Evolutionary conservation across 2,888 invertebrate species (phyloP).

Genomic region (Nephrocerus scutellatus): DNA sequence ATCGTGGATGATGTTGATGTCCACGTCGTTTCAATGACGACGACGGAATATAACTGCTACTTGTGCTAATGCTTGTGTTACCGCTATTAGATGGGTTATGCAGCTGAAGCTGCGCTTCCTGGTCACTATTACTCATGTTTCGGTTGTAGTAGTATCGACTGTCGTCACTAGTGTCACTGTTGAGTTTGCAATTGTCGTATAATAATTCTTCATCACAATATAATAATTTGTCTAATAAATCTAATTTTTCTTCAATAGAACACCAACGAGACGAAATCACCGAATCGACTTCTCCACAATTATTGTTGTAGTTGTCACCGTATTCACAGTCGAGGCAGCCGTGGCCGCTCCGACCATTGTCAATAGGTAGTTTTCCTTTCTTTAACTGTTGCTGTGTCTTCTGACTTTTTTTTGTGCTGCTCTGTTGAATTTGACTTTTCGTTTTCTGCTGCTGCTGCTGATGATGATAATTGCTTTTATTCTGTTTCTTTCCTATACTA

Average conservation of each 20-base stretch:
- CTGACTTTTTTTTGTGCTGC: constrained; percentile 14
- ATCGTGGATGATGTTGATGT: constrained; percentile 69
- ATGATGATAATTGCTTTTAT: constrained; percentile 11
- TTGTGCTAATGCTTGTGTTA: not conserved
- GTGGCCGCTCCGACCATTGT: constrained; percentile 16
- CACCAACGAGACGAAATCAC: constrained; percentile 42
- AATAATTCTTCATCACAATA: constrained; percentile 40
- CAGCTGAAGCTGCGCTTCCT: not conserved
- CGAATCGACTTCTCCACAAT: constrained; percentile 26
- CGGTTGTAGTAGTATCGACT: constrained; percentile 16
- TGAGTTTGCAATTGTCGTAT: constrained; percentile 24
- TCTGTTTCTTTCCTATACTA: too few species aligned
- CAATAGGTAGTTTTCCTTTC: constrained; percentile 25
- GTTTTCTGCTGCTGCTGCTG: constrained; percentile 8
- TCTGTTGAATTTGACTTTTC: constrained; percentile 19
- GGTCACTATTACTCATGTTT: constrained; percentile 19
- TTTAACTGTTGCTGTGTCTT: constrained; percentile 25
- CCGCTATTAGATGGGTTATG: not conserved
- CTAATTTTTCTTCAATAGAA: constrained; percentile 42
- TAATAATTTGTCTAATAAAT: constrained; percentile 40
- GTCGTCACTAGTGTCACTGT: constrained; percentile 6
- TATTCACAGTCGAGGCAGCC: constrained; percentile 5
- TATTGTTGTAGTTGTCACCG: constrained; percentile 6
- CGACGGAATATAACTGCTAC: constrained; percentile 21
- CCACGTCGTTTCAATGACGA: constrained; percentile 54